These are phyloP conservation scores for Philopotamus ludificatus DNA, from an alignment of 1,140 invertebrate genomes.

Conservation along the genomic window DNA sequence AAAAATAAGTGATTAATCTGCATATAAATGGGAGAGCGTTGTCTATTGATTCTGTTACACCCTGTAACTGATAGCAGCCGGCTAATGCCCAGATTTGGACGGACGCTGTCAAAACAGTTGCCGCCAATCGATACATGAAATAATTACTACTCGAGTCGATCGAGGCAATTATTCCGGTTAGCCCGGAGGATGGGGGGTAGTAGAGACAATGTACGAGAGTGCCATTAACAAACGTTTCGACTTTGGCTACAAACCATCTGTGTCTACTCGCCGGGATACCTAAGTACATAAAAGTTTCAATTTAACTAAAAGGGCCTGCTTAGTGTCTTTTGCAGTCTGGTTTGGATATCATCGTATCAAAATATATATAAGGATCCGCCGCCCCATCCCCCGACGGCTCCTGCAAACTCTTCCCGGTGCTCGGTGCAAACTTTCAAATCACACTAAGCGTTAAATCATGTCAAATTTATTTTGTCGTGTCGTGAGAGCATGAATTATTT, in stretches of 20 bases:
- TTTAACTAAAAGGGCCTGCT: slow-evolving; percentile 60
- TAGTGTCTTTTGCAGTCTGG: slow-evolving; percentile 57
- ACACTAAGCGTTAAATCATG: not conserved
- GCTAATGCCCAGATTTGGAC: too few species aligned
- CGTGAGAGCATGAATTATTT: too few species aligned
- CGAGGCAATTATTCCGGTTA: slow-evolving; percentile 14
- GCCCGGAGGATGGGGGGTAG: too few species aligned
- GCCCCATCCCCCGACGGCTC: not conserved
- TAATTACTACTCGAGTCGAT: too few species aligned
- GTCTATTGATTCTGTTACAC: too few species aligned
- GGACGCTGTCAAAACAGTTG: too few species aligned
- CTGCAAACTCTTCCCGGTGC: not conserved
- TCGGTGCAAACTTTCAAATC: slow-evolving; percentile 18
- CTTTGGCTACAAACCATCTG: slow-evolving; percentile 31
- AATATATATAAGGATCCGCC: slow-evolving; percentile 25
- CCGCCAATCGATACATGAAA: too few species aligned
- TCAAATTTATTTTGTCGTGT: not conserved
- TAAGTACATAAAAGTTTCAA: slow-evolving; percentile 57
- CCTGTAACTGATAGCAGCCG: too few species aligned
- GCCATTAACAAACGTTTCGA: slow-evolving; percentile 35
- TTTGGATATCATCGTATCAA: slow-evolving; percentile 51
- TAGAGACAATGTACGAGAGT: slow-evolving; percentile 7
- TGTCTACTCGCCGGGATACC: slow-evolving; percentile 27
- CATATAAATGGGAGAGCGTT: too few species aligned
- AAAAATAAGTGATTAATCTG: too few species aligned